Evolutionary conservation across 2,113 vertebrate species (phyloP).

Genomic region (Motacilla tschutschensis): DNA sequence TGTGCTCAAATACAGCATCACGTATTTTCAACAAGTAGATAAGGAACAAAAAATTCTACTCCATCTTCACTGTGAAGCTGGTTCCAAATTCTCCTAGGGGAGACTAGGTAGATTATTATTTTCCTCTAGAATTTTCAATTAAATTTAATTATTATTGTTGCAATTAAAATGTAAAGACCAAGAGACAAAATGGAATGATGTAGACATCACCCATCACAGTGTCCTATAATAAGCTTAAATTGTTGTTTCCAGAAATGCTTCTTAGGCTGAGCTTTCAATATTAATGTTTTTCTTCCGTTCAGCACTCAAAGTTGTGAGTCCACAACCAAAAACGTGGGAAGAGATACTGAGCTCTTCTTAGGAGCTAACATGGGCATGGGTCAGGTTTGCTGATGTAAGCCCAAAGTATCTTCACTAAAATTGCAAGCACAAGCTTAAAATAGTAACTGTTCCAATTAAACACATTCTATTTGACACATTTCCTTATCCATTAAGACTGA

Average conservation of each 20-base stretch:
- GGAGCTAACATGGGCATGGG: not conserved
- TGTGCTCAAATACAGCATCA: not conserved
- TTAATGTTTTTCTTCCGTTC: not conserved
- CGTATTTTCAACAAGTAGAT: not conserved
- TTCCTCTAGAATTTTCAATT: not conserved
- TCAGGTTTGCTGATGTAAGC: not conserved
- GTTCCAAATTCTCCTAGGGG: not conserved
- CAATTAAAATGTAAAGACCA: not conserved
- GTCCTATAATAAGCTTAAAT: not conserved
- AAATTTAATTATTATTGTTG: not conserved
- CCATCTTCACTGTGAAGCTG: not conserved
- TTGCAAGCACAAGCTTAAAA: not conserved
- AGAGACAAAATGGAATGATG: not conserved
- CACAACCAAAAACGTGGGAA: not conserved
- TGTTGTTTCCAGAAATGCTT: not conserved
- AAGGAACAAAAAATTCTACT: not conserved
- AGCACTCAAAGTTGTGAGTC: not conserved
- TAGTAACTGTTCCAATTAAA: not conserved
- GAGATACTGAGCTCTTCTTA: not conserved
- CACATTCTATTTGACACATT: not conserved
- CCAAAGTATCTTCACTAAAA: not conserved
- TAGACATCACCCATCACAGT: not conserved
- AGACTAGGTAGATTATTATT: not conserved
- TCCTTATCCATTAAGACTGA: not conserved
- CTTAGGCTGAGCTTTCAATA: not conserved